phyloP scores from a whole-genome alignment of 1,140 invertebrate genomes.

The Ceratosolen solmsi region DNA sequence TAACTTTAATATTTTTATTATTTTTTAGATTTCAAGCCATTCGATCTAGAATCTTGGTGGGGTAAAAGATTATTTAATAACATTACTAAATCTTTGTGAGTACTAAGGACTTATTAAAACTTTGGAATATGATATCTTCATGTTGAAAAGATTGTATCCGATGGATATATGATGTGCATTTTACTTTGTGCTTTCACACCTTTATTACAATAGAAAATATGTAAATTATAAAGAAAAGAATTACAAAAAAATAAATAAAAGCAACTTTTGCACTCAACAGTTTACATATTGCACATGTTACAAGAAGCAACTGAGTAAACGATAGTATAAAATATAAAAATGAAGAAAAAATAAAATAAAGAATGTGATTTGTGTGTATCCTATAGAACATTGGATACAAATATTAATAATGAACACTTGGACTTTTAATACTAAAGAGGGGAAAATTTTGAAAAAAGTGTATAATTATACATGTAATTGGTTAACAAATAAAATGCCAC shows the following conservation, averaged over 20 bases:
- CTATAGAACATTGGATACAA: neutral
- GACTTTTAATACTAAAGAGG: neutral
- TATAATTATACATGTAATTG: neutral
- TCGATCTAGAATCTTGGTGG: conserved; percentile 92
- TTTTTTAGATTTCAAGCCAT: conserved; percentile 85
- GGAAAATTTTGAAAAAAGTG: neutral
- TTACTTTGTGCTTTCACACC: conserved; percentile 4
- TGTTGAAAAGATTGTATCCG: neutral
- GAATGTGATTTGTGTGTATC: conserved; percentile 14
- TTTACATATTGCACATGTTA: conserved; percentile 34
- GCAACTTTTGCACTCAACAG: neutral
- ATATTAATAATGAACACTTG: conserved; percentile 19
- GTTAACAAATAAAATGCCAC: conserved; percentile 6
- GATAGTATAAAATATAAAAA: conserved; percentile 43
- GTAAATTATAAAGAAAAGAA: neutral
- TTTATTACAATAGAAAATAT: neutral
- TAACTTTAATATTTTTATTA: conserved; percentile 14
- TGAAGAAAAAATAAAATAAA: conserved; percentile 6
- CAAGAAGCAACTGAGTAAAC: conserved; percentile 48
- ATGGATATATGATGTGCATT: conserved; percentile 24
- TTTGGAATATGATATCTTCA: conserved; percentile 5
- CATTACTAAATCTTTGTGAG: conserved; percentile 82
- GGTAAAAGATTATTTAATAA: conserved; percentile 87
- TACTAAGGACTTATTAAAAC: neutral
- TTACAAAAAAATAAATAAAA: conserved; percentile 7